Conservation (phyloP, 2,113 vertebrate species). For the Anoplopoma fimbria region DNA sequence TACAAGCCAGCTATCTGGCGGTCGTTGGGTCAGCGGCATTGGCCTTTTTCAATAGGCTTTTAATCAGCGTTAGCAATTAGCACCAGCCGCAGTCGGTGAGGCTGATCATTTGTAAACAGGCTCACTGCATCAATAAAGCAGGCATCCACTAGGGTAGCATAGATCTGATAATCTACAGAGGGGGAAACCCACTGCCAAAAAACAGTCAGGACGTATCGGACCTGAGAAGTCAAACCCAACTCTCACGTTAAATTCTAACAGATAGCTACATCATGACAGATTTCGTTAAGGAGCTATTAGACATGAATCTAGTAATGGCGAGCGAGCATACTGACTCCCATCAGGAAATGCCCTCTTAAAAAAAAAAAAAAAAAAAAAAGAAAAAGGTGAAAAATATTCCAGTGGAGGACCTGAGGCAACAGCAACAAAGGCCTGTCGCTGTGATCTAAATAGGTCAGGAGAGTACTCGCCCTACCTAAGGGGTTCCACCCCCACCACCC, state of each 20-base stretch:
- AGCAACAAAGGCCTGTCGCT: constrained; percentile 55
- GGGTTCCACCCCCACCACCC: constrained; percentile 55
- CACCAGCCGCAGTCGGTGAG: constrained; percentile 42
- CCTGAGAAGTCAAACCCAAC: constrained; percentile 7
- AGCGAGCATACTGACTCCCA: neutral
- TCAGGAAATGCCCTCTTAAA: neutral
- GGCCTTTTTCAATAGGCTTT: constrained; percentile 50
- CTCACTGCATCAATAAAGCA: constrained; percentile 56
- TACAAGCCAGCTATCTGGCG: constrained; percentile 11
- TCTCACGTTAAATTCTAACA: neutral
- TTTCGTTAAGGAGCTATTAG: constrained; percentile 33
- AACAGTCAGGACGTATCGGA: neutral
- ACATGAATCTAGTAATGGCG: constrained; percentile 5
- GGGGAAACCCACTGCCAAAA: constrained; percentile 14
- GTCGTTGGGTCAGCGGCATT: constrained; percentile 48
- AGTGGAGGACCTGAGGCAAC: constrained; percentile 38
- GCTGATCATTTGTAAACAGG: constrained; percentile 70
- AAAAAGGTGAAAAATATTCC: constrained; percentile 53
- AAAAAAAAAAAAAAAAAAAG: neutral
- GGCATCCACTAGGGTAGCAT: constrained; percentile 37
- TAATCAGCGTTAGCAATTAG: constrained; percentile 75
- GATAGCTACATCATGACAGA: constrained; percentile 12
- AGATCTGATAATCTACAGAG: constrained; percentile 20
- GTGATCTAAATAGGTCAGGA: constrained; percentile 80
- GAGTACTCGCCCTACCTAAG: constrained; percentile 66